Evolutionary conservation across 1,140 invertebrate genomes (phyloP).

Genomic region (Hypsibius dujardini): DNA sequence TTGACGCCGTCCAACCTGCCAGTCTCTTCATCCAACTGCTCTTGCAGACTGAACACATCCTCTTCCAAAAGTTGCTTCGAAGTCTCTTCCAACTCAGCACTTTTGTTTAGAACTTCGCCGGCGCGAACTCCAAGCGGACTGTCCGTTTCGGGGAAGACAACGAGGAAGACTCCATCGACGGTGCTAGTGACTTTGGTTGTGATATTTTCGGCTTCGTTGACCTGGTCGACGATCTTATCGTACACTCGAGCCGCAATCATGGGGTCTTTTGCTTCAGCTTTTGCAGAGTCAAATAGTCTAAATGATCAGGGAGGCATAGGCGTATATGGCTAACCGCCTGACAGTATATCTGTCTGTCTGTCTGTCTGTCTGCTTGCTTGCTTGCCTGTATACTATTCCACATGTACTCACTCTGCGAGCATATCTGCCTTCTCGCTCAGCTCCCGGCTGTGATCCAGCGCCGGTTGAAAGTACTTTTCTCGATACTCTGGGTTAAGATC

Average conservation of each 20-base stretch:
- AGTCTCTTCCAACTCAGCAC: constrained; percentile 9
- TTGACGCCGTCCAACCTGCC: constrained; percentile 7
- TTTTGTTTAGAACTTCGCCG: not conserved
- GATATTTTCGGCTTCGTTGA: constrained; percentile 43
- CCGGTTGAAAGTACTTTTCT: constrained; percentile 45
- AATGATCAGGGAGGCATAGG: constrained; percentile 18
- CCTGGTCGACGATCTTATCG: constrained; percentile 51
- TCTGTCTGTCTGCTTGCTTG: no score
- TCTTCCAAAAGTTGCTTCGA: constrained; percentile 26
- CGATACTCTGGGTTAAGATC: constrained; percentile 47
- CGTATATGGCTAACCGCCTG: no score
- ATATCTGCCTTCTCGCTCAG: constrained; percentile 44
- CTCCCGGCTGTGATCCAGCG: constrained; percentile 47
- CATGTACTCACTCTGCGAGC: constrained; percentile 37
- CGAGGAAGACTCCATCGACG: constrained; percentile 36
- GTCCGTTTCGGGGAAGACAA: not conserved
- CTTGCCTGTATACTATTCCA: constrained; percentile 17
- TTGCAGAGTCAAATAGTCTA: constrained; percentile 49
- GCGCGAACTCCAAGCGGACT: not conserved
- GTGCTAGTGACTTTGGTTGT: constrained; percentile 46
- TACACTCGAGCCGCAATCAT: constrained; percentile 61
- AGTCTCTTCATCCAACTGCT: constrained; percentile 21
- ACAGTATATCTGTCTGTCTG: no score
- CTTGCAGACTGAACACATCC: constrained; percentile 23
- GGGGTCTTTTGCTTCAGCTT: constrained; percentile 46